Conservation (phyloP, 2,797 vertebrate species). For the Carapus acus region DNA sequence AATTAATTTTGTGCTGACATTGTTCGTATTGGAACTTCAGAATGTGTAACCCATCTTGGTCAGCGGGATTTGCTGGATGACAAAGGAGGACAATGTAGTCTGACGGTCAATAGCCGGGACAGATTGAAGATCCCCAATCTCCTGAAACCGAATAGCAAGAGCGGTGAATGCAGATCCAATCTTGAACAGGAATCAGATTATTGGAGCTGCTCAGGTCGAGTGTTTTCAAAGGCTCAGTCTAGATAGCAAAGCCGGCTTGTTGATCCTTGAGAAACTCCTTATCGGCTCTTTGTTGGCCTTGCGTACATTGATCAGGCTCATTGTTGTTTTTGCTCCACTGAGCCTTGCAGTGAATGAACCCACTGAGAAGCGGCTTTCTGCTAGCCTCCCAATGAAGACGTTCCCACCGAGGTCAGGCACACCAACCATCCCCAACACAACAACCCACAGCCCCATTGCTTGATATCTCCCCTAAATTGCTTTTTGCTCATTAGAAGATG, state of each 20-base stretch:
- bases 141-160: conserved; percentile 14
- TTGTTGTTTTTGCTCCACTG: conserved; percentile 61
- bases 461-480: too few species aligned
- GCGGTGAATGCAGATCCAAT: conserved; percentile 37
- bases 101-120: conserved; percentile 3
- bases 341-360: conserved; percentile 52
- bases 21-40: not conserved
- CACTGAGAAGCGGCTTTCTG: conserved; percentile 50
- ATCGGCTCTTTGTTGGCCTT: conserved; percentile 53
- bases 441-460: too few species aligned
- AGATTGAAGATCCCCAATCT: conserved; percentile 13
- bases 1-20: not conserved
- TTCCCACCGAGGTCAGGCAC: conserved; percentile 50
- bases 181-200: conserved; percentile 29
- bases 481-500: too few species aligned
- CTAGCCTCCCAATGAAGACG: conserved; percentile 57
- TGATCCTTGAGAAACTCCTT: conserved; percentile 56
- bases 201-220: not conserved
- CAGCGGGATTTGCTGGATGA: not conserved
- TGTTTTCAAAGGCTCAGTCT: conserved; percentile 30
- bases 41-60: not conserved
- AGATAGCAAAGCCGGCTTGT: conserved; percentile 36
- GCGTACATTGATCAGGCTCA: conserved; percentile 47
- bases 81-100: not conserved
- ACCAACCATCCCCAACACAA: conserved; percentile 13